Base-by-base conservation (phyloP, 2,888 invertebrate species). In the Tachina fera region DNA sequence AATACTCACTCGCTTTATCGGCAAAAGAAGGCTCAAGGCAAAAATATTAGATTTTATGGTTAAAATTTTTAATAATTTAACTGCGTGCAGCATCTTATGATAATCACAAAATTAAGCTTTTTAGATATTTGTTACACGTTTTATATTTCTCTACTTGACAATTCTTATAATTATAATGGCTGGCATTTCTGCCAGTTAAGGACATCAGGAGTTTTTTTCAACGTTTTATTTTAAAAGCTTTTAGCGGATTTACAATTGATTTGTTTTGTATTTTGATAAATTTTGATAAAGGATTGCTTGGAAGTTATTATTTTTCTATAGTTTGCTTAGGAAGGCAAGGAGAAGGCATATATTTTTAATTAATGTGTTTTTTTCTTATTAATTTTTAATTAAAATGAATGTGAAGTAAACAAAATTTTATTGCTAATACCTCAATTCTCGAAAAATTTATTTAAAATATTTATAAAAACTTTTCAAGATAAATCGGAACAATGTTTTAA, bases 1-100 rank as follows among this genome's bases (percentile, higher is more conserved):
- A 9, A 10, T 63, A 51, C 13, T 63, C 63, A 43, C 31, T 6
- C 5, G 31, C 31, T 14, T 19, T 79, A 72, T 71, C 68, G 77
- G 72, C 77, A 31, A 19, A 77, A 49, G 80, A 61, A n/a, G 70
- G 67, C 31, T 89, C 89, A 88, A 86, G 81, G 72, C 71, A 81
- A 90, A 90, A 90, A 78, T 79, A 80, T 90, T 89, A 89, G 89
- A 90, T 90, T 90, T 90, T 88, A 91, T 90, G 89, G 89, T 91
- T 90, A 75, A 89, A 79, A 90, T 90, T 90, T 90, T 91, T 91
- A 90, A 91, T 91, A 90, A 90, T 90, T 90, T 89, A 89, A 89
- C 79, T 79, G 83, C 86, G 51, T 83, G 67, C 72, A 39, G 56
- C 79, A 83, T 86, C 76, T 76, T 80, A 80, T 86, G 75, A 79